phyloP scores from a whole-genome alignment of 2,888 invertebrate species.

The Stictocephala bisonia region DNA sequence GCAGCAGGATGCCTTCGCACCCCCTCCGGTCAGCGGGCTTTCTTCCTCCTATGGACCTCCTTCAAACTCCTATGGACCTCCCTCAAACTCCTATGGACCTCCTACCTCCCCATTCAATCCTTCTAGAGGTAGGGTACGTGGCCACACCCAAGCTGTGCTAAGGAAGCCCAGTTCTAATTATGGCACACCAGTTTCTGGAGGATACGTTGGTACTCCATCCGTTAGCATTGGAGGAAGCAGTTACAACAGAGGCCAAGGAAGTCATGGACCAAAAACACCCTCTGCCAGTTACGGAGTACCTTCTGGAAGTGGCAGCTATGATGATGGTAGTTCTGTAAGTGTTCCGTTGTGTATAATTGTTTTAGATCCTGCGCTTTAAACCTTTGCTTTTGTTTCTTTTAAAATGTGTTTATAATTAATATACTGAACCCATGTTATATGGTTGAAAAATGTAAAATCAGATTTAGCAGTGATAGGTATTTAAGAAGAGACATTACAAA shows the following conservation, averaged over 20 bases:
- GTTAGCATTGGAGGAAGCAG: neutral
- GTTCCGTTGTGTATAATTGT: neutral
- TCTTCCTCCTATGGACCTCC: conserved; percentile 18
- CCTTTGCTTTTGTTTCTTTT: no score
- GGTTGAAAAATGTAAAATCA: no score
- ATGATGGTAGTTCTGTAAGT: conserved; percentile 9
- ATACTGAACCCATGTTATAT: no score
- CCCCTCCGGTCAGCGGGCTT: conserved; percentile 23
- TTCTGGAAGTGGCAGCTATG: neutral
- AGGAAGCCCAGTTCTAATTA: conserved; percentile 4
- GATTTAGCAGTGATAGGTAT: no score
- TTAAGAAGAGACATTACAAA: no score
- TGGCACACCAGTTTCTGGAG: no score
- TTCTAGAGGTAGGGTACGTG: neutral
- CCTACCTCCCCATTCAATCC: no score
- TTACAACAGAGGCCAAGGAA: neutral
- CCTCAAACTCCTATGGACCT: conserved; percentile 3
- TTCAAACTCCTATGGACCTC: neutral
- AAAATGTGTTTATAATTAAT: no score
- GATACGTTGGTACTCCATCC: neutral
- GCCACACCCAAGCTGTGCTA: neutral
- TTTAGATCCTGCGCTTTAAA: no score
- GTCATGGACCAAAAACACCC: neutral
- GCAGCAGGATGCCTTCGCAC: conserved; percentile 32
- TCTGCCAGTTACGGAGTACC: conserved; percentile 21